Evolutionary conservation across 2,888 invertebrate species (phyloP).

Genomic region (Drosophila robusta): DNA sequence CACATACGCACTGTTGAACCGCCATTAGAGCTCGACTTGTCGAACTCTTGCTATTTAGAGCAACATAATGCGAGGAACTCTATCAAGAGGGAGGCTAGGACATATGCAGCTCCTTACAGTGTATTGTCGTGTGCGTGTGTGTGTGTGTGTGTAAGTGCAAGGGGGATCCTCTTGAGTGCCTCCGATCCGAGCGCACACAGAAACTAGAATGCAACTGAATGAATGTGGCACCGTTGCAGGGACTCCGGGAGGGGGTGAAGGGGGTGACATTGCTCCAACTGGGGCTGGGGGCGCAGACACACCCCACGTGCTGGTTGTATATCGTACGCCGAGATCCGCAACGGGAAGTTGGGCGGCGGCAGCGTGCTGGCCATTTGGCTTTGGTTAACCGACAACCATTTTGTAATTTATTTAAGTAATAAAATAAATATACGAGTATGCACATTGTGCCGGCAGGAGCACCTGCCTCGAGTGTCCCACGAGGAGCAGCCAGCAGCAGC

Average conservation of each 20-base stretch:
- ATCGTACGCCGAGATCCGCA: slow-evolving; percentile 70
- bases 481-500: slow-evolving; percentile 6
- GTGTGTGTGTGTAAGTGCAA: too few relatives aligned
- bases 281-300: too few relatives aligned
- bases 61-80: too few relatives aligned
- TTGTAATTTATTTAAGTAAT: slow-evolving; percentile 80
- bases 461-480: slow-evolving; percentile 19
- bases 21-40: too few relatives aligned
- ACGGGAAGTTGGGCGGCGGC: slow-evolving; percentile 21
- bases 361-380: slow-evolving; percentile 68
- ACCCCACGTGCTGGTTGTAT: slow-evolving; percentile 38
- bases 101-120: too few relatives aligned
- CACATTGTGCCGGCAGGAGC: slow-evolving; percentile 39
- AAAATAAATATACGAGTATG: slow-evolving; percentile 76
- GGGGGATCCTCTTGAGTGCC: neutral
- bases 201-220: neutral
- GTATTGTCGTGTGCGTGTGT: too few relatives aligned
- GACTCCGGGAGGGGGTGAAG: too few relatives aligned
- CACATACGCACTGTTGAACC: too few relatives aligned
- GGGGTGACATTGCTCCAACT: too few relatives aligned
- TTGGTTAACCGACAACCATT: slow-evolving; percentile 78
- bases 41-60: too few relatives aligned
- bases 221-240: too few relatives aligned
- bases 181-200: neutral
- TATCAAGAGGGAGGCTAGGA: too few relatives aligned